phyloP scores from a whole-genome alignment of 2,888 invertebrate species.

The Caenorhabditis wallacei region DNA sequence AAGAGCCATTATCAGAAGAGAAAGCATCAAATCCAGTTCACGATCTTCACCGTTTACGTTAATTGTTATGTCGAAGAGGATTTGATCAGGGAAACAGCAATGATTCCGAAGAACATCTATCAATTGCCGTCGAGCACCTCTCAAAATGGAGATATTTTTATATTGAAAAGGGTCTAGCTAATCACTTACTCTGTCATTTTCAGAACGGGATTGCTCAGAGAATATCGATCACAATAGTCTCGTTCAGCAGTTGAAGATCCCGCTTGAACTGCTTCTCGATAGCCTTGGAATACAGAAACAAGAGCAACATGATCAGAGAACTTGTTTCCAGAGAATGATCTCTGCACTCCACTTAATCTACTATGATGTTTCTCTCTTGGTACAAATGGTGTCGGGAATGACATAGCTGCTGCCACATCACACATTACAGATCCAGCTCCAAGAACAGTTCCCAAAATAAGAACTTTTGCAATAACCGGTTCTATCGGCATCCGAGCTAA shows the following conservation, averaged over 20 bases:
- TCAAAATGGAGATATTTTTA: slow-evolving; percentile 55
- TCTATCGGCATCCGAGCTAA: slow-evolving; percentile 96
- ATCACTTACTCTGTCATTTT: slow-evolving; percentile 88
- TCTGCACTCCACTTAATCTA: slow-evolving; percentile 87
- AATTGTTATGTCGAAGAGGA: slow-evolving; percentile 88
- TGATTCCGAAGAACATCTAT: slow-evolving; percentile 87
- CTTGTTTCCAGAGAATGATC: slow-evolving; percentile 91
- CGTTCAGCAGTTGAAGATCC: slow-evolving; percentile 86
- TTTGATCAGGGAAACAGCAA: slow-evolving; percentile 92
- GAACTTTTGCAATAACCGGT: slow-evolving; percentile 96
- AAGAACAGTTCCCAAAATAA: slow-evolving; percentile 94
- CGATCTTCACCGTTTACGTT: slow-evolving; percentile 86
- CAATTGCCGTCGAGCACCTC: slow-evolving; percentile 88
- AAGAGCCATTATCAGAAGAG: slow-evolving; percentile 86
- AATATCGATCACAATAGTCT: slow-evolving; percentile 93
- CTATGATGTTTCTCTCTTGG: slow-evolving; percentile 86
- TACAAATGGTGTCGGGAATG: slow-evolving; percentile 95
- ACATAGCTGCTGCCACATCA: slow-evolving; percentile 95
- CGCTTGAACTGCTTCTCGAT: slow-evolving; percentile 84
- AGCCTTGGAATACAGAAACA: slow-evolving; percentile 81
- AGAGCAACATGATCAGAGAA: slow-evolving; percentile 97
- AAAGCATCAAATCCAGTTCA: slow-evolving; percentile 88
- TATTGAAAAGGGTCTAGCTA: no score
- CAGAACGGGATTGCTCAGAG: slow-evolving; percentile 92
- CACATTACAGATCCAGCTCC: slow-evolving; percentile 93